Conservation (phyloP, 2,113 vertebrate species). For the Progne subis region DNA sequence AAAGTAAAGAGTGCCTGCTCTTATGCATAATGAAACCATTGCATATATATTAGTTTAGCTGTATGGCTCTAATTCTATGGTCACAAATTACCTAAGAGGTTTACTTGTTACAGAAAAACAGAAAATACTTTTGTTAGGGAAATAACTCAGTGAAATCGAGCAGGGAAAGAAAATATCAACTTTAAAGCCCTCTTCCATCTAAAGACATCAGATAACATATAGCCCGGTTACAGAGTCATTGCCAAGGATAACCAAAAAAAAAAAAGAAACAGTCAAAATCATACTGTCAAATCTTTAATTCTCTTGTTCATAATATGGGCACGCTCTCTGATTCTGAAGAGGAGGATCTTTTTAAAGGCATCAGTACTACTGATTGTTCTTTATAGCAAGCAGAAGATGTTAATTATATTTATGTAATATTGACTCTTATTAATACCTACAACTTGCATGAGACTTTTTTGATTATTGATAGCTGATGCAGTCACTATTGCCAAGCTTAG, state of each 20-base stretch:
- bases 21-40: neutral
- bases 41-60: neutral
- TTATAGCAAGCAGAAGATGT: neutral
- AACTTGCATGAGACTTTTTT: conserved; percentile 58
- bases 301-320: conserved; percentile 40
- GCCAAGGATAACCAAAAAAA: conserved; percentile 60
- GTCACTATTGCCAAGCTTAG: conserved; percentile 61
- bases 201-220: conserved; percentile 35
- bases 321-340: conserved; percentile 12
- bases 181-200: conserved; percentile 41
- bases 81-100: conserved; percentile 35
- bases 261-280: conserved; percentile 53
- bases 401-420: conserved; percentile 26
- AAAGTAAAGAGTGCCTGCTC: conserved; percentile 10
- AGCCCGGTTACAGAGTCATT: conserved; percentile 40
- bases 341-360: conserved; percentile 23
- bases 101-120: conserved; percentile 36
- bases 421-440: conserved; percentile 45
- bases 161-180: conserved; percentile 22
- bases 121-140: conserved; percentile 20
- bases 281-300: conserved; percentile 53
- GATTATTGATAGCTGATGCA: conserved; percentile 58
- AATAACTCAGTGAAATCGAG: conserved; percentile 31
- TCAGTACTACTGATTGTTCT: neutral
- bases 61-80: neutral